phyloP scores from a whole-genome alignment of 2,888 invertebrate species.

The Galeruca laticollis region DNA sequence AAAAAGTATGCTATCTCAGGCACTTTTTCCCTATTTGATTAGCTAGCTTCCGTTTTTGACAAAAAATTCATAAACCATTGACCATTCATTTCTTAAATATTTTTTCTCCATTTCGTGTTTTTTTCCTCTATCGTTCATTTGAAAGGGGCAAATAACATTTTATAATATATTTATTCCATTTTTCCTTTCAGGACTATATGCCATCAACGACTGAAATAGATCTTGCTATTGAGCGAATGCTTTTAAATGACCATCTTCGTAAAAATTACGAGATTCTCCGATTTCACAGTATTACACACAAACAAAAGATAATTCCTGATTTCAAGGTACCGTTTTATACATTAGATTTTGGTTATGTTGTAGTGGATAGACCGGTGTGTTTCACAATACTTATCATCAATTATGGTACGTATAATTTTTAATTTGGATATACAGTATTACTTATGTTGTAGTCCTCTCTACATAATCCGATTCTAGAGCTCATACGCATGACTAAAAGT shows the following conservation, averaged over 20 bases:
- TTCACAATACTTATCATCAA: slow-evolving; percentile 65
- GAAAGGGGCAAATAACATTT: no score
- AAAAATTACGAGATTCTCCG: slow-evolving; percentile 64
- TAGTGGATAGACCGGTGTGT: slow-evolving; percentile 67
- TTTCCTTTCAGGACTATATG: slow-evolving; percentile 51
- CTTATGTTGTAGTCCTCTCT: no score
- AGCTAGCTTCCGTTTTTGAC: no score
- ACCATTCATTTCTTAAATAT: no score
- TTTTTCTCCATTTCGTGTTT: no score
- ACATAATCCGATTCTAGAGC: no score
- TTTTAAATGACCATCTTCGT: slow-evolving; percentile 68
- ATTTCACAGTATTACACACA: slow-evolving; percentile 55
- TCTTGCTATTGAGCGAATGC: slow-evolving; percentile 71
- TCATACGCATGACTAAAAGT: no score
- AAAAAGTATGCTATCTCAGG: no score
- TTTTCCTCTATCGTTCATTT: no score
- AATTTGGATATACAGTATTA: background rate
- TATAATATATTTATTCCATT: slow-evolving; percentile 15
- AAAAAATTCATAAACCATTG: no score
- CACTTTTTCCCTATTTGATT: no score
- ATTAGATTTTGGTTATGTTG: slow-evolving; percentile 72
- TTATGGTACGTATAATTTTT: slow-evolving; percentile 9
- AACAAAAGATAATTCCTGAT: slow-evolving; percentile 66
- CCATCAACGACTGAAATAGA: slow-evolving; percentile 73
- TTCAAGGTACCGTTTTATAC: slow-evolving; percentile 69